Conservation (phyloP, 2,888 invertebrate genomes). For the Meganola albula region DNA sequence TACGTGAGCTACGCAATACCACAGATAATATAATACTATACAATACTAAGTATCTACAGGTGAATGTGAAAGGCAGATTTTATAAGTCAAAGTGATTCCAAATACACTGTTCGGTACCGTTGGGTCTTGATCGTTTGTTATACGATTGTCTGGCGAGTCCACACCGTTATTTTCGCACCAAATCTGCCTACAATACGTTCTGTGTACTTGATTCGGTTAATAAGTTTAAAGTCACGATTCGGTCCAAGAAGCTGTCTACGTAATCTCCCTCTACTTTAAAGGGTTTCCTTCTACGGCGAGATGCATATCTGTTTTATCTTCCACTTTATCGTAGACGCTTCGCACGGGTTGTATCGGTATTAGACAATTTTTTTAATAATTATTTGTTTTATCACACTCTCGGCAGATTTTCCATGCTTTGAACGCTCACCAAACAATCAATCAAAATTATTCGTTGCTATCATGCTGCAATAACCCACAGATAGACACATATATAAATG, state of each 20-base stretch:
- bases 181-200: constrained; percentile 71
- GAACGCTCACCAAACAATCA: too few relatives aligned
- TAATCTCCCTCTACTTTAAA: constrained; percentile 63
- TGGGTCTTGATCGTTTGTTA: constrained; percentile 55
- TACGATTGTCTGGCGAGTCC: constrained; percentile 44
- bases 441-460: too few relatives aligned
- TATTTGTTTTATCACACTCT: too few relatives aligned
- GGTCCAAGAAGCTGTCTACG: constrained; percentile 56
- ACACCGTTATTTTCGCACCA: constrained; percentile 67
- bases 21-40: too few relatives aligned
- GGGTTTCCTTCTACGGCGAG: constrained; percentile 60
- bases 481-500: too few relatives aligned
- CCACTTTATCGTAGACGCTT: constrained; percentile 36
- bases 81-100: constrained; percentile 53
- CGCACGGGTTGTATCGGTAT: too few relatives aligned
- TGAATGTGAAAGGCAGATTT: too few relatives aligned
- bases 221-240: constrained; percentile 70
- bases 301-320: constrained; percentile 53
- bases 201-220: constrained; percentile 65
- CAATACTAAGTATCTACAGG: too few relatives aligned
- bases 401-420: too few relatives aligned
- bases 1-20: too few relatives aligned
- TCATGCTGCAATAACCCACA: too few relatives aligned
- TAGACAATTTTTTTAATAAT: too few relatives aligned
- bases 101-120: constrained; percentile 65